These are phyloP conservation scores for Pagrus major DNA, from an alignment of 2,113 vertebrate genomes.

Conservation along the genomic window DNA sequence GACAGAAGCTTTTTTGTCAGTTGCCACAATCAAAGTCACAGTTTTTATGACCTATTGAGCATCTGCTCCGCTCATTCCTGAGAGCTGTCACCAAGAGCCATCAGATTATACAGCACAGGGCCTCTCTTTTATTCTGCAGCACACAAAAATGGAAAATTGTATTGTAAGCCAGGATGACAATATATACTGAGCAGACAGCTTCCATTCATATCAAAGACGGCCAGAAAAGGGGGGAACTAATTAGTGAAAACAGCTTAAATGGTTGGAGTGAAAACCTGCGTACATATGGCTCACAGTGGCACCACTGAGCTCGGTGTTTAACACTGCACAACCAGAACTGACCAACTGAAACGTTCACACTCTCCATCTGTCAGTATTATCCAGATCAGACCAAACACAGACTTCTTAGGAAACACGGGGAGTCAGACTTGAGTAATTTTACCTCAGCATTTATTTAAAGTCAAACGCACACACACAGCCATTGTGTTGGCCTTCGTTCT, in stretches of 20 bases:
- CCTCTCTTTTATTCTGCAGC: neutral
- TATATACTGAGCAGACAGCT: neutral
- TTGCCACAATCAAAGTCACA: constrained; percentile 19
- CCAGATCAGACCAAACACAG: neutral
- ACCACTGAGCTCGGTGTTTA: constrained; percentile 28
- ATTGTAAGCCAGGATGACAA: neutral
- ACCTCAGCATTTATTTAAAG: neutral
- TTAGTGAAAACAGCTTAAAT: constrained; percentile 19
- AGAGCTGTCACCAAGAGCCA: constrained; percentile 28
- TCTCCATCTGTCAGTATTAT: constrained; percentile 36
- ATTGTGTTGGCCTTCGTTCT: too few relatives aligned
- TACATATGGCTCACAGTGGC: constrained; percentile 51
- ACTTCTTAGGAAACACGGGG: neutral
- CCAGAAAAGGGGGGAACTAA: constrained; percentile 27
- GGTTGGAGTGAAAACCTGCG: constrained; percentile 35
- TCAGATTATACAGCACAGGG: neutral
- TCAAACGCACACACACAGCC: neutral
- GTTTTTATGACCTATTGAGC: constrained; percentile 35
- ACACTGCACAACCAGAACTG: constrained; percentile 4
- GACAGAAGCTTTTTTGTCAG: constrained; percentile 3
- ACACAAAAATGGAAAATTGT: neutral
- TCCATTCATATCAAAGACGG: neutral
- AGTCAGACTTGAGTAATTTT: neutral
- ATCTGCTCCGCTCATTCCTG: constrained; percentile 35
- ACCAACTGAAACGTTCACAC: neutral